Base-by-base conservation (phyloP, 2,888 invertebrate genomes). In the Coronaproctus castanopsis region DNA sequence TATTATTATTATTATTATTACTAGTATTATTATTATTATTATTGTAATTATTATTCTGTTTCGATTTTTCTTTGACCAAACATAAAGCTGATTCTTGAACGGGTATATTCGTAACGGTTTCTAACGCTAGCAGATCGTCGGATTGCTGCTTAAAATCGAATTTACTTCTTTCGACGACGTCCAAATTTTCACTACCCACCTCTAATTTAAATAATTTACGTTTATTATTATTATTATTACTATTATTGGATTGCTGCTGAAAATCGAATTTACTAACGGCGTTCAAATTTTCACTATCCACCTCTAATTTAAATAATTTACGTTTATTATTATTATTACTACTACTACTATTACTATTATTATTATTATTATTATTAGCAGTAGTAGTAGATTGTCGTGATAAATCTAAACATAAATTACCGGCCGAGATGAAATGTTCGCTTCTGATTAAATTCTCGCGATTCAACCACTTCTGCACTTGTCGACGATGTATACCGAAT, bases 381-480 rank as follows among this genome's bases (percentile, higher is more conserved):
- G n/a, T n/a, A n/a, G n/a, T n/a, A n/a, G n/a, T n/a, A 5, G 36
- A 36, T 14, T 36, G 65, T 49, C 64, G 62, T 58, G 67, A 64
- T 53, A 67, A 58, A 63, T 67, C 66, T 57, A 67, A 65, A 63
- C 68, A 68, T 55, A 66, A 61, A 24, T 53, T 59, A 50, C 55
- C 56, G 52, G 57, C 52, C 49, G 52, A 18, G 36, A 63, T 57
- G n/a, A n/a, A n/a, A 48, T 69, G 10, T 61, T 74, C 73, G 19
- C 70, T 70, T 8, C 73, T 67, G 1, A 75, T 67, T 8, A 72
- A 70, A 10, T 65, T 64, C 62, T 74, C 74, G 62, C 74, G 74
- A 14, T 72, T 71, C 1, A 76, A 66, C 76, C 76, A 76, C 65
- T 75, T 76, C 63, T 76, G 75, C 24, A 76, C 74, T 67, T 76